Base-by-base conservation (phyloP, 2,113 vertebrate genomes). In the Porphyrio hochstetteri region DNA sequence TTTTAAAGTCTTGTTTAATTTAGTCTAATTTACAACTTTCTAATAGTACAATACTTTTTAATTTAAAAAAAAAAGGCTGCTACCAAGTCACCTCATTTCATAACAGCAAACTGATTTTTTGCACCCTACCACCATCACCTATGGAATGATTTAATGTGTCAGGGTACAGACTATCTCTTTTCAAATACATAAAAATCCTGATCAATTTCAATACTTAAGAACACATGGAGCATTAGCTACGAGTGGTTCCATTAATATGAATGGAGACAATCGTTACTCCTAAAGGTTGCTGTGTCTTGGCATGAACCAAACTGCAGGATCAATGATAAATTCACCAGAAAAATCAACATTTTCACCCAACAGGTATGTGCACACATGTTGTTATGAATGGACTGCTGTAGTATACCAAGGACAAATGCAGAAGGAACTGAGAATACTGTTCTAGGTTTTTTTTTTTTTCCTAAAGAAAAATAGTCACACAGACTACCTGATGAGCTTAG, bases 301-400 rank as follows among this genome's bases (percentile, higher is more conserved):
- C 74, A 53, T 1, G 24, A 79, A 38, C 11, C 13, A 16, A 35
- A 68, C 63, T 29, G 18, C 3, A 65, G 29, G 71, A 83, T 17
- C 48, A 11, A 71, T 11, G 48, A 29, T n/a, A 76, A 84, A 68
- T 36, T 57, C 35, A 91, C 24, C 33, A 69, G 38, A 76, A 95
- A 85, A 94, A 75, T 7, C 80, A 81, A 63, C n/a, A 18, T 88
- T 92, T 93, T 82, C 80, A 68, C 61, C 69, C 35, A 46, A 38
- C 31, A 78, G 60, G 19, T 90, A 92, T 7, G 55, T 24, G 27
- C 23, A 52, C 70, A 16, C 17, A 40, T 31, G 31, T 16, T 60
- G 46, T 48, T 64, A 84, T 18, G 82, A 95, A 68, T 3, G 25
- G 48, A 64, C 33, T 35, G 38, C 0, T 69, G 13, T 36, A 59